Evolutionary conservation across 2,797 vertebrate genomes (phyloP).

Genomic region (Leptoclinus maculatus): DNA sequence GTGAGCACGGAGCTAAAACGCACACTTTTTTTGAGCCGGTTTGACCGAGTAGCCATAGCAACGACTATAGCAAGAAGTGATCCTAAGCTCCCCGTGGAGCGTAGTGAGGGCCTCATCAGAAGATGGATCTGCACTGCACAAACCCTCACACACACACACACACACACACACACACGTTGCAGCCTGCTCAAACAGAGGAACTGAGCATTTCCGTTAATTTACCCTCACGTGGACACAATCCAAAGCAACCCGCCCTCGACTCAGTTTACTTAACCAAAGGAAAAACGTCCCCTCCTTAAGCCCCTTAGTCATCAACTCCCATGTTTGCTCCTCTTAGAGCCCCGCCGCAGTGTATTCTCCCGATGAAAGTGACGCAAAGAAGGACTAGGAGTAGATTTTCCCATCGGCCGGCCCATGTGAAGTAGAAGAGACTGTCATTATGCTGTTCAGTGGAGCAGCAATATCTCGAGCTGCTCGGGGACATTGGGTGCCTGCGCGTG

Average conservation of each 20-base stretch:
- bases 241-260: constrained; percentile 25
- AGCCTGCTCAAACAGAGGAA: constrained; percentile 34
- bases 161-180: constrained; percentile 16
- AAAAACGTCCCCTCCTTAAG: constrained; percentile 8
- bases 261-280: constrained; percentile 48
- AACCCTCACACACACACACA: too few species aligned
- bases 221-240: constrained; percentile 26
- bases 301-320: constrained; percentile 47
- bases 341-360: constrained; percentile 50
- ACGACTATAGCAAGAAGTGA: constrained; percentile 37
- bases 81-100: constrained; percentile 29
- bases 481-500: constrained; percentile 71
- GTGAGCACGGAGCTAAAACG: constrained; percentile 44
- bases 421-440: constrained; percentile 80
- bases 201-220: constrained; percentile 33
- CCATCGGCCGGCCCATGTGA: constrained; percentile 69
- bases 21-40: constrained; percentile 44
- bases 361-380: constrained; percentile 67
- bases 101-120: constrained; percentile 15
- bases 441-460: constrained; percentile 83
- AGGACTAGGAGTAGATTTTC: constrained; percentile 71
- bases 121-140: constrained; percentile 19
- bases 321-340: constrained; percentile 54
- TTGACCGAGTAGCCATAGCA: constrained; percentile 72
- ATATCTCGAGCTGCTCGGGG: constrained; percentile 79